Evolutionary conservation across 2,113 vertebrate genomes (phyloP).

Genomic region (Grantiella picta): DNA sequence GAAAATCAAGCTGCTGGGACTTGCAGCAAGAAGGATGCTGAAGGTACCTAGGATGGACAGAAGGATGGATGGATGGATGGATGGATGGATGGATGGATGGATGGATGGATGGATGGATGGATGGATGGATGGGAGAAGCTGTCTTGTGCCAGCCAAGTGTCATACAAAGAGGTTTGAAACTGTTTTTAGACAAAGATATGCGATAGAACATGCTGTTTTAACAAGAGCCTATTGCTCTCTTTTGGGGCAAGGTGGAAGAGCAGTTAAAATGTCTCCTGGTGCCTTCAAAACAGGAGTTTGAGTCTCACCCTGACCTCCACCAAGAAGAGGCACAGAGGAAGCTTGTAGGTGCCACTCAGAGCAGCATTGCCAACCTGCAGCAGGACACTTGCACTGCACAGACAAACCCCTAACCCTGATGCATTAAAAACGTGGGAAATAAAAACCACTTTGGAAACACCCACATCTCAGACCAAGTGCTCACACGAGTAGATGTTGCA

Average conservation of each 20-base stretch:
- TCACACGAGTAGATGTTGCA: neutral
- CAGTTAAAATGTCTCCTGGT: neutral
- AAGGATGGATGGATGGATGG: no score
- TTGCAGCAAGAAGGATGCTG: neutral
- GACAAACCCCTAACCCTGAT: neutral
- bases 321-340: neutral
- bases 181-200: neutral
- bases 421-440: neutral
- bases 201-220: neutral
- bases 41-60: neutral
- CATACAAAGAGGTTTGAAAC: neutral
- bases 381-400: neutral
- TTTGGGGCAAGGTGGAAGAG: neutral
- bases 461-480: neutral
- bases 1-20: neutral
- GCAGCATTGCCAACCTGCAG: neutral
- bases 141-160: neutral
- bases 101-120: no score
- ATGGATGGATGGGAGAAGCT: neutral
- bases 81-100: no score
- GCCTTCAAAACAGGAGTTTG: neutral
- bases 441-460: neutral
- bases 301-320: neutral
- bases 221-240: neutral
- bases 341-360: neutral